Conservation (phyloP, 2,113 vertebrate species). For the Chaenogobius annularis region DNA sequence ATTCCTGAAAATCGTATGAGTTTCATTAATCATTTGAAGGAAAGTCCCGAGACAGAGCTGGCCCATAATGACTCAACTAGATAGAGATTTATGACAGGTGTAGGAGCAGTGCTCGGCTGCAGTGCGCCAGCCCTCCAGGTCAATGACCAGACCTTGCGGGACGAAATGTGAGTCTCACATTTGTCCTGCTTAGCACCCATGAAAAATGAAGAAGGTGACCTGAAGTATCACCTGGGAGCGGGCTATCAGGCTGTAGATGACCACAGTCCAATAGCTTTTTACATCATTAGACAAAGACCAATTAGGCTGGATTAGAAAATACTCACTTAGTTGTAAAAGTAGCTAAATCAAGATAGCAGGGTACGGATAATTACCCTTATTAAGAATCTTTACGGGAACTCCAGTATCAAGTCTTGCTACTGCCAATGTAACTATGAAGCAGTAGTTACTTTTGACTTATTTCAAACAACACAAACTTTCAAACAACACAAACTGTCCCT, state of each 20-base stretch:
- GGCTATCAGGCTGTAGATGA: slow-evolving; percentile 12
- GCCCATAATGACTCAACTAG: slow-evolving; percentile 38
- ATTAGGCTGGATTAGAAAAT: not conserved
- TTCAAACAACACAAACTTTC: not conserved
- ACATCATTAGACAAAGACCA: slow-evolving; percentile 13
- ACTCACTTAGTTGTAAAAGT: not conserved
- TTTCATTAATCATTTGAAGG: slow-evolving; percentile 21
- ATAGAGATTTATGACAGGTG: slow-evolving; percentile 56
- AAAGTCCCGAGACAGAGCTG: slow-evolving; percentile 9
- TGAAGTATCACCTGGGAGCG: slow-evolving; percentile 48
- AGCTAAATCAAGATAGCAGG: slow-evolving; percentile 2
- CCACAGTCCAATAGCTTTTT: slow-evolving; percentile 14
- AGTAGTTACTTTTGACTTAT: not conserved
- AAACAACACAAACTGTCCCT: not conserved
- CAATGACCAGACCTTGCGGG: slow-evolving; percentile 47
- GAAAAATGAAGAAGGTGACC: slow-evolving; percentile 68
- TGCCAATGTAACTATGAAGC: not conserved
- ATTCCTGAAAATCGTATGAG: not conserved
- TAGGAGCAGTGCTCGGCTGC: slow-evolving; percentile 27
- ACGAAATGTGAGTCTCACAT: slow-evolving; percentile 59
- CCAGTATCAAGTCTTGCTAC: not conserved
- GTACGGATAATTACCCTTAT: not conserved
- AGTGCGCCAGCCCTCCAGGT: slow-evolving; percentile 35
- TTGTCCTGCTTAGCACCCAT: slow-evolving; percentile 64
- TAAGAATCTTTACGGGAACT: not conserved